phyloP scores from a whole-genome alignment of 1,140 invertebrate species.

The Drosophila pruinosa region DNA sequence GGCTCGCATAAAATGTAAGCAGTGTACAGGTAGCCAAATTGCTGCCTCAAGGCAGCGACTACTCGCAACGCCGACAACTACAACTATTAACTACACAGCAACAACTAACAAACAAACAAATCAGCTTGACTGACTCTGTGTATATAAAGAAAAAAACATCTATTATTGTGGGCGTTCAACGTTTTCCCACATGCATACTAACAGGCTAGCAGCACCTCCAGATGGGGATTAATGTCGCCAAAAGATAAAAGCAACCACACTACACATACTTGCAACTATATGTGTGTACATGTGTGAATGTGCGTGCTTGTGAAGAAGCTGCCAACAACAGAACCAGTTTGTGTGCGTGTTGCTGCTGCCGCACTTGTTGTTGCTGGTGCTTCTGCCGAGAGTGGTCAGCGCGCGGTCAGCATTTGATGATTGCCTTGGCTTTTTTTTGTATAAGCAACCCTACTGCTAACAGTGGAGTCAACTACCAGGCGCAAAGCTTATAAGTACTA shows the following conservation, averaged over 20 bases:
- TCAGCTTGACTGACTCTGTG: too few relatives aligned
- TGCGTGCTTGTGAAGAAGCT: constrained; percentile 48
- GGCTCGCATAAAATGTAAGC: constrained; percentile 57
- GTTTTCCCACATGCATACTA: constrained; percentile 79
- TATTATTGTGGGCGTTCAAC: constrained; percentile 82
- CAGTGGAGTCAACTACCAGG: constrained; percentile 56
- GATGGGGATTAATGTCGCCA: constrained; percentile 27
- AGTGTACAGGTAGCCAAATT: constrained; percentile 5
- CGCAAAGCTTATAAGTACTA: constrained; percentile 4
- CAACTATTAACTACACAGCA: constrained; percentile 52
- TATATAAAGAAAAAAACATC: constrained; percentile 50
- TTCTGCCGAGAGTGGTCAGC: constrained; percentile 41
- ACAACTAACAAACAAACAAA: constrained; percentile 52
- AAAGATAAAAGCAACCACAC: constrained; percentile 45
- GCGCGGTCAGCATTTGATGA: constrained; percentile 67
- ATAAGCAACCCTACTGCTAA: constrained; percentile 45
- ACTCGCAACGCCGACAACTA: constrained; percentile 22
- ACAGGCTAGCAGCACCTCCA: constrained; percentile 67
- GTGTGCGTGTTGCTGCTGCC: constrained; percentile 16
- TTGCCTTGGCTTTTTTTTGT: constrained; percentile 60
- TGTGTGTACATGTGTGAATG: neutral
- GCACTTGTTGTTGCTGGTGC: constrained; percentile 37
- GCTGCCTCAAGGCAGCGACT: constrained; percentile 2
- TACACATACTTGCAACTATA: constrained; percentile 1
- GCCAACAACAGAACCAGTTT: constrained; percentile 38